Percentiles rank a stretch among this genome's conserved stretches.
These are phyloP conservation scores for Hylia prasina DNA, from an alignment of 2,113 vertebrate species.

Conservation along the genomic window DNA sequence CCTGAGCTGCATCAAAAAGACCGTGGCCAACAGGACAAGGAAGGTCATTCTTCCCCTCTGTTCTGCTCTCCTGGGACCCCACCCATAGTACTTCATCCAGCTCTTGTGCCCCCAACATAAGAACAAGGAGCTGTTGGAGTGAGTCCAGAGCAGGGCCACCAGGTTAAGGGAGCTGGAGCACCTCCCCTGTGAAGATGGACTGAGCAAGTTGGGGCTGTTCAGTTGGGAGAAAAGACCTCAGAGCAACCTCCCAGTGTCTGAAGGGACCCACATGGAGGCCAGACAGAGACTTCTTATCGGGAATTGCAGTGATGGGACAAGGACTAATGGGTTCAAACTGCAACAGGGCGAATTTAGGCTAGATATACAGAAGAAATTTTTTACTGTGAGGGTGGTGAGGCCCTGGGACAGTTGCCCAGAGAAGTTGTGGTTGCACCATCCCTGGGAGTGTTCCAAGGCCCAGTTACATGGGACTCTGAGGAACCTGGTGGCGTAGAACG, in stretches of 20 bases:
- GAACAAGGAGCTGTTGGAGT: not conserved
- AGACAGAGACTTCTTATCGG: too few species aligned
- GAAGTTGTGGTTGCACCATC: not conserved
- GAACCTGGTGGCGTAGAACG: fast-evolving
- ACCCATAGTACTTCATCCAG: not conserved
- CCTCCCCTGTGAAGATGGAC: not conserved
- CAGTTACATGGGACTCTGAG: not conserved
- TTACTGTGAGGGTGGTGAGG: not conserved
- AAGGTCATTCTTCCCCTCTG: not conserved
- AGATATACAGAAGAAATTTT: not conserved
- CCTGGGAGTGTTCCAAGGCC: not conserved
- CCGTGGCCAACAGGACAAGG: fast-evolving
- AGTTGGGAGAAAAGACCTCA: not conserved
- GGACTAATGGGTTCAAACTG: not conserved
- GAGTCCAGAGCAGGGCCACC: not conserved
- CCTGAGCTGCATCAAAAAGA: not conserved
- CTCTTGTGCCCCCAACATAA: too few species aligned
- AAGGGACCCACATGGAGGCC: not conserved
- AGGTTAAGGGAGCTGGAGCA: not conserved
- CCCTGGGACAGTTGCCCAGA: not conserved
- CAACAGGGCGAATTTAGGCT: not conserved
- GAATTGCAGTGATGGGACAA: not conserved
- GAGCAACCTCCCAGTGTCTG: not conserved
- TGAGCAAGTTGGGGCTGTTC: not conserved
- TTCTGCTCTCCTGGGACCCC: not conserved